Conservation (phyloP, 1,140 invertebrate genomes). For the Eufriesea mexicana region DNA sequence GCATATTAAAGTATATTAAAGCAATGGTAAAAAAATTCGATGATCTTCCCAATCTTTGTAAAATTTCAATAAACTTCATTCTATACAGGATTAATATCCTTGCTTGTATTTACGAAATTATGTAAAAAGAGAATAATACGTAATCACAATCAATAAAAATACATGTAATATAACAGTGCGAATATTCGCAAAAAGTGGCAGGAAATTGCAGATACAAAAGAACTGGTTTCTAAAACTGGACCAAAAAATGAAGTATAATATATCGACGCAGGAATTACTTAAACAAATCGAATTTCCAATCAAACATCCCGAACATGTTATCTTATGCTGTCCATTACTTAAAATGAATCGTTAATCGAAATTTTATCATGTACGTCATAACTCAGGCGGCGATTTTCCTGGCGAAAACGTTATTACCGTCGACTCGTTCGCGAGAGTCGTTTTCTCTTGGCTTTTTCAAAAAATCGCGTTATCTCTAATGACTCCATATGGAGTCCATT, state of each 20-base stretch:
- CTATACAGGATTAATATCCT: no score
- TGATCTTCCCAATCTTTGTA: no score
- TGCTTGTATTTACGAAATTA: not conserved
- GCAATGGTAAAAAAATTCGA: no score
- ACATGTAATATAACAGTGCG: not conserved
- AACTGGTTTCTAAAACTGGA: not conserved
- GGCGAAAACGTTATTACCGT: not conserved
- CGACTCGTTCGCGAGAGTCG: not conserved
- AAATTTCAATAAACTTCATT: no score
- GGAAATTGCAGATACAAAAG: no score
- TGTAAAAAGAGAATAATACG: not conserved
- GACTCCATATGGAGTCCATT: slow-evolving; percentile 18
- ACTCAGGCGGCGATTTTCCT: not conserved
- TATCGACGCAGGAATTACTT: not conserved
- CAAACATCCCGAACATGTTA: not conserved
- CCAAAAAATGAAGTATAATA: not conserved
- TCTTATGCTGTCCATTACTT: not conserved
- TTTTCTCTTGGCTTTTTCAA: not conserved
- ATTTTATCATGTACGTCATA: not conserved
- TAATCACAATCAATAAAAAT: not conserved
- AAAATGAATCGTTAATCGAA: not conserved
- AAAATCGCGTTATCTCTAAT: slow-evolving; percentile 20
- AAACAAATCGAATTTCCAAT: not conserved
- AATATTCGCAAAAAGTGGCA: not conserved
- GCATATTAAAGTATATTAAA: no score